Conservation (phyloP, 2,888 invertebrate genomes). For the Colostygia pectinataria region DNA sequence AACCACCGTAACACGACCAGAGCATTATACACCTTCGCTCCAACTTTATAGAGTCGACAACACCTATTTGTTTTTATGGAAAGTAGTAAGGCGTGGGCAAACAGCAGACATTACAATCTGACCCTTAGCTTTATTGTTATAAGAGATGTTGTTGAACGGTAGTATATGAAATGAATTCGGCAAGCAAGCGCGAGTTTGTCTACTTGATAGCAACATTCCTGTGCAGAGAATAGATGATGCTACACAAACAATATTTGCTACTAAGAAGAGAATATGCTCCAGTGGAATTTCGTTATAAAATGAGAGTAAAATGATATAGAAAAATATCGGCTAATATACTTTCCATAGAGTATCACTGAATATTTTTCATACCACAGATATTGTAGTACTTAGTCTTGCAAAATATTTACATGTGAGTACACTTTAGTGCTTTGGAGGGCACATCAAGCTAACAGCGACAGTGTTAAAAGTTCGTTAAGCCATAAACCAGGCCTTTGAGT, state of each 20-base stretch:
- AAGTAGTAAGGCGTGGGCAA: constrained; percentile 34
- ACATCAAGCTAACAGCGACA: no score
- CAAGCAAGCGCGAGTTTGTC: constrained; percentile 41
- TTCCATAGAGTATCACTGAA: no score
- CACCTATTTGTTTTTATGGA: constrained; percentile 17
- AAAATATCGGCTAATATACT: constrained; percentile 3
- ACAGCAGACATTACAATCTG: constrained; percentile 16
- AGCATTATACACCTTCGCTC: constrained; percentile 24
- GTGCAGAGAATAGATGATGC: constrained; percentile 41
- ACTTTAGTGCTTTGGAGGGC: no score
- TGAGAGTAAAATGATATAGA: background rate
- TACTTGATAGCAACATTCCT: constrained; percentile 42
- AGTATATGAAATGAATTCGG: constrained; percentile 27
- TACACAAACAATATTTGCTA: constrained; percentile 39
- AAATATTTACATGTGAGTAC: no score
- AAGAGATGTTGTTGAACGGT: constrained; percentile 25
- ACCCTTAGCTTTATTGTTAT: constrained; percentile 19
- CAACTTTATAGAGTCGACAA: constrained; percentile 20
- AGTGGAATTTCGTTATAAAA: constrained; percentile 30
- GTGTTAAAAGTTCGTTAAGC: no score
- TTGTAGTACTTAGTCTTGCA: no score
- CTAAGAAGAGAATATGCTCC: constrained; percentile 27
- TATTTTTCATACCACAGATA: no score
- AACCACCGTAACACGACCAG: constrained; percentile 33
- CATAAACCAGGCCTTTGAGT: no score